phyloP scores from a whole-genome alignment of 2,797 vertebrate genomes.

The Gymnodraco acuticeps region DNA sequence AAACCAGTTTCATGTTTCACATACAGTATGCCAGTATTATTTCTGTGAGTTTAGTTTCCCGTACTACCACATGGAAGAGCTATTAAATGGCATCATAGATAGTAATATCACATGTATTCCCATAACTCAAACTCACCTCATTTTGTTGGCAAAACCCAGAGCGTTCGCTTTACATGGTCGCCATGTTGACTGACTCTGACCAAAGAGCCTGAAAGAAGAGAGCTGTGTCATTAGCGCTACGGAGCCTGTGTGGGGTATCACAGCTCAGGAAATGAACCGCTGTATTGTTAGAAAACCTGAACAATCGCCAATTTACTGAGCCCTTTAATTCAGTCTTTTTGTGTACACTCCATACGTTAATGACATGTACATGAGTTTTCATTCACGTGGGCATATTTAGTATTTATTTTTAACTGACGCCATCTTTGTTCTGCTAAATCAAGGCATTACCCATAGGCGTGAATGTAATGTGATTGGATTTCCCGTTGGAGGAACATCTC shows the following conservation, averaged over 20 bases:
- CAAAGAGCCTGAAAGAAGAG: constrained; percentile 36
- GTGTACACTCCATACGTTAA: neutral
- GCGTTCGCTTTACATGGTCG: constrained; percentile 20
- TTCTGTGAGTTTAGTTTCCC: neutral
- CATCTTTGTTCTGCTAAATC: constrained; percentile 32
- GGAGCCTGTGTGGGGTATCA: fast-evolving
- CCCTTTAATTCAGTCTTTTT: fast-evolving
- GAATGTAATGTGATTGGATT: neutral
- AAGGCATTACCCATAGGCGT: neutral
- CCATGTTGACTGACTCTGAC: constrained; percentile 54
- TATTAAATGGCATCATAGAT: neutral
- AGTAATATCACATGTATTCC: neutral
- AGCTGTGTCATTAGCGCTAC: neutral
- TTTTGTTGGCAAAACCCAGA: constrained; percentile 34
- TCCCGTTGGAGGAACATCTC: constrained; percentile 16
- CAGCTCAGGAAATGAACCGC: neutral
- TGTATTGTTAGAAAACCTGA: fast-evolving
- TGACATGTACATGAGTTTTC: fast-evolving
- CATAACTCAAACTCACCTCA: constrained; percentile 63
- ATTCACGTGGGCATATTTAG: neutral
- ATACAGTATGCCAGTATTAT: no score
- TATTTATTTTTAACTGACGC: neutral
- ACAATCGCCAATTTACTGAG: fast-evolving
- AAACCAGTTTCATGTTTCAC: neutral
- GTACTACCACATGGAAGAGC: fast-evolving